phyloP scores from a whole-genome alignment of 2,113 vertebrate species.

The Camelus bactrianus region DNA sequence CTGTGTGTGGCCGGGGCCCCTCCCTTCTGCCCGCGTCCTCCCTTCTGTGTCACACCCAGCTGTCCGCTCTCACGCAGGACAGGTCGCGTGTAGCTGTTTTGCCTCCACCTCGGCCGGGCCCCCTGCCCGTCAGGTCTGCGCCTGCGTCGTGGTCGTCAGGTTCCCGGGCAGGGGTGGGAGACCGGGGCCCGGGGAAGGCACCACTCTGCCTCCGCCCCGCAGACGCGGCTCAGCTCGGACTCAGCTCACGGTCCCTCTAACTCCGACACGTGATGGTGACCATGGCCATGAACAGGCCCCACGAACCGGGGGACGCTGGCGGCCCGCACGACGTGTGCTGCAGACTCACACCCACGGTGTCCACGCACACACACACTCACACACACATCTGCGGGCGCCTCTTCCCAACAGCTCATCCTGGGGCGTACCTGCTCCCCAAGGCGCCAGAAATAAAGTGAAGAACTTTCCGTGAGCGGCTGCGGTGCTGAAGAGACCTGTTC shows the following conservation, averaged over 20 bases:
- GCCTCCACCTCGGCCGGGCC: background rate
- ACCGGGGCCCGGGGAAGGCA: background rate
- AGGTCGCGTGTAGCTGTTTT: no score
- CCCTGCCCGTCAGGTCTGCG: fast-evolving
- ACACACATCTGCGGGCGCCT: fast-evolving
- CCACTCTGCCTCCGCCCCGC: fast-evolving
- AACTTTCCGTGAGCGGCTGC: background rate
- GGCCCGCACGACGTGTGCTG: fast-evolving
- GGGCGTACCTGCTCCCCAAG: fast-evolving
- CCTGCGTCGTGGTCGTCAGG: background rate
- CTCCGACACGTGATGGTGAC: fast-evolving
- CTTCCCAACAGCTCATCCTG: fast-evolving
- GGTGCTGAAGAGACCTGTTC: background rate
- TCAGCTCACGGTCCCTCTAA: fast-evolving
- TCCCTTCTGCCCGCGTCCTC: no score
- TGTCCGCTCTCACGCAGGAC: no score
- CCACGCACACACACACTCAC: fast-evolving
- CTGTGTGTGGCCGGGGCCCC: no score
- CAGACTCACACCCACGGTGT: no score
- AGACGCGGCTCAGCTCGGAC: background rate
- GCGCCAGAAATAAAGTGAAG: background rate
- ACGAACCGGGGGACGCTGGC: fast-evolving
- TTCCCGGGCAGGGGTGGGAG: fast-evolving
- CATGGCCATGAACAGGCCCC: fast-evolving
- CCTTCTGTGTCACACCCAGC: no score